A percentile compares a stretch with the other conserved stretches of the same genome.
Evolutionary conservation across 2,888 invertebrate species (phyloP).

Genomic region (Latrodectus elegans): DNA sequence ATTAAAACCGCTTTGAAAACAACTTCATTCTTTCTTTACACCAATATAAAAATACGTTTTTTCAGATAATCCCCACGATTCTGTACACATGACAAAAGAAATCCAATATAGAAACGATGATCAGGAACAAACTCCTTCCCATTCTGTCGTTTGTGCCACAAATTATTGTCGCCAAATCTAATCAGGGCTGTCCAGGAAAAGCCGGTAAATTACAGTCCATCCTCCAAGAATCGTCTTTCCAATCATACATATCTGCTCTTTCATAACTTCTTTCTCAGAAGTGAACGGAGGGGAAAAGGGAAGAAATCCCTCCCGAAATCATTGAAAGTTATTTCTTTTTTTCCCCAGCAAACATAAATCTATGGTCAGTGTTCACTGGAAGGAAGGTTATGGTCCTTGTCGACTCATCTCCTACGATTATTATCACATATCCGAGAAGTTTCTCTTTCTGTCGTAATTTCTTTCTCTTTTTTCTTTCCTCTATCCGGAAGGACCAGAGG

Average conservation of each 20-base stretch:
- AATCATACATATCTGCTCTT: background rate
- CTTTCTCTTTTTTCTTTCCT: background rate
- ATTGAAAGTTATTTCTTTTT: constrained; percentile 57
- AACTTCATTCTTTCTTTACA: too few species aligned
- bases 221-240: background rate
- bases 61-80: too few species aligned
- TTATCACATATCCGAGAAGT: constrained; percentile 54
- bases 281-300: constrained; percentile 8
- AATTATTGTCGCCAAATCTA: background rate
- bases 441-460: constrained; percentile 8
- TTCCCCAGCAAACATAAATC: constrained; percentile 53
- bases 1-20: too few species aligned
- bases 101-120: background rate
- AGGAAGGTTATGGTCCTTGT: background rate
- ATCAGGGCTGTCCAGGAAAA: background rate
- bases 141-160: background rate
- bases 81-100: too few species aligned
- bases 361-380: constrained; percentile 19
- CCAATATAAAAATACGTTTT: too few species aligned
- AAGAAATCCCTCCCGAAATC: constrained; percentile 34
- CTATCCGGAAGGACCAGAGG: constrained; percentile 8
- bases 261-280: background rate
- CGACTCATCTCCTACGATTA: constrained; percentile 31
- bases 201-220: background rate
- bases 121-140: background rate